Evolutionary conservation across 2,113 vertebrate species (phyloP).

Genomic region (Ammospiza caudacuta): DNA sequence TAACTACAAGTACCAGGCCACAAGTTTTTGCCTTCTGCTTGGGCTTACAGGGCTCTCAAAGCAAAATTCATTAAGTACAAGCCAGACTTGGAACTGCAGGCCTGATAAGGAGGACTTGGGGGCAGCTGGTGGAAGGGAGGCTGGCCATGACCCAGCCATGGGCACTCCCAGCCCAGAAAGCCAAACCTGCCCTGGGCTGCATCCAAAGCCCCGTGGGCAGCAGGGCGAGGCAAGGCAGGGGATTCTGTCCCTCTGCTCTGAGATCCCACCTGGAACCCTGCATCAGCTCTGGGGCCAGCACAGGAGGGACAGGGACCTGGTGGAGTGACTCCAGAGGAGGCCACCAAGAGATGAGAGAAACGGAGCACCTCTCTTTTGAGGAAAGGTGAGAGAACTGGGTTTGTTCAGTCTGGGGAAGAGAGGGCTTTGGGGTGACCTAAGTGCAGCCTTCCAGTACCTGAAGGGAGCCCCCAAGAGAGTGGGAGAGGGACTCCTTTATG

Average conservation of each 20-base stretch:
- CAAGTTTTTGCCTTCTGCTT: background rate
- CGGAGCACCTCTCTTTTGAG: background rate
- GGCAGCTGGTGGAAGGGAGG: background rate
- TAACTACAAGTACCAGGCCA: background rate
- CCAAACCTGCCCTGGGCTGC: background rate
- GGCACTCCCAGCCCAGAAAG: background rate
- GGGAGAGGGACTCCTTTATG: background rate
- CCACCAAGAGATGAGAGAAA: rapidly evolving
- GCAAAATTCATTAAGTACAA: background rate
- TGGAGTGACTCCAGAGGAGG: background rate
- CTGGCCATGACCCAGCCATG: background rate
- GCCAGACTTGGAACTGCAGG: background rate
- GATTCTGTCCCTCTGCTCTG: background rate
- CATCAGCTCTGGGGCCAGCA: background rate
- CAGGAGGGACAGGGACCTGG: background rate
- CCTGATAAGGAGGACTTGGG: rapidly evolving
- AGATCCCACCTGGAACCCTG: background rate
- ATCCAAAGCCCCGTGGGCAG: background rate
- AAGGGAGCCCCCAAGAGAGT: background rate
- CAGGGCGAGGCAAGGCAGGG: background rate
- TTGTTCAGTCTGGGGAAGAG: background rate
- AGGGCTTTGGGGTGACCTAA: background rate
- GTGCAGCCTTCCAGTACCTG: background rate
- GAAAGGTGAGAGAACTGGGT: background rate
- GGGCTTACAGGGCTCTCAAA: background rate